A percentile compares a stretch with the other conserved stretches of the same genome.
Conservation (phyloP, 53 echinoderm and acorn worm genomes). For the Echinarachnius parma region DNA sequence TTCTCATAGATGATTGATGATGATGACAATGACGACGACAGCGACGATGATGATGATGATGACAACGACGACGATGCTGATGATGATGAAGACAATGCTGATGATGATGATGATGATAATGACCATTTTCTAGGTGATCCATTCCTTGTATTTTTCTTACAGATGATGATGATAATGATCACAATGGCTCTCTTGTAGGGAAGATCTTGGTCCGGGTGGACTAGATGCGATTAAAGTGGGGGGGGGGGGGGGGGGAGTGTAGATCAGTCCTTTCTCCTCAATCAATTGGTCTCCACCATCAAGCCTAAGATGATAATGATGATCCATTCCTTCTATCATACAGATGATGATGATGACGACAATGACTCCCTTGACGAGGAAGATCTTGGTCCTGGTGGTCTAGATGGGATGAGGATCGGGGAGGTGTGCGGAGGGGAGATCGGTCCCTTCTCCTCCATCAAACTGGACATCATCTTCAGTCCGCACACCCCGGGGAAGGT, state of each 20-base stretch:
- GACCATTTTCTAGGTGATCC: neutral
- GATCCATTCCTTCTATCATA: neutral
- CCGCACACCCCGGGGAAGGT: constrained; percentile 90
- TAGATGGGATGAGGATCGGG: constrained; percentile 92
- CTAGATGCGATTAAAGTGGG: neutral
- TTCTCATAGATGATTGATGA: too few relatives aligned
- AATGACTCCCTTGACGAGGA: constrained; percentile 32
- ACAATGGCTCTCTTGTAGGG: neutral
- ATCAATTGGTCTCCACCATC: too few relatives aligned
- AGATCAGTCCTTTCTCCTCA: too few relatives aligned
- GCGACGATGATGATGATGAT: too few relatives aligned
- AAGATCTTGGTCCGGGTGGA: neutral
- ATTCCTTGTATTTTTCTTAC: too few relatives aligned
- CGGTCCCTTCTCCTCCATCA: constrained; percentile 83
- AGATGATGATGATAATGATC: neutral
- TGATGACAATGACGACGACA: too few relatives aligned
- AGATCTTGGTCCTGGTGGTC: constrained; percentile 33
- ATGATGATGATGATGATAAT: too few relatives aligned
- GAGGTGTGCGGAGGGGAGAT: constrained; percentile 55
- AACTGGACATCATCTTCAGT: constrained; percentile 83
- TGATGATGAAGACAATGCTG: neutral
- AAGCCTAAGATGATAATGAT: too few relatives aligned
- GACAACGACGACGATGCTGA: neutral
- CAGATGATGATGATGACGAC: constrained; percentile 35
- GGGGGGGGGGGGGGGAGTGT: constrained; percentile 4